Percentiles rank a stretch among this genome's conserved stretches.
These are phyloP conservation scores for Corvus cornix DNA, from an alignment of 2,113 vertebrate species.

Conservation along the genomic window DNA sequence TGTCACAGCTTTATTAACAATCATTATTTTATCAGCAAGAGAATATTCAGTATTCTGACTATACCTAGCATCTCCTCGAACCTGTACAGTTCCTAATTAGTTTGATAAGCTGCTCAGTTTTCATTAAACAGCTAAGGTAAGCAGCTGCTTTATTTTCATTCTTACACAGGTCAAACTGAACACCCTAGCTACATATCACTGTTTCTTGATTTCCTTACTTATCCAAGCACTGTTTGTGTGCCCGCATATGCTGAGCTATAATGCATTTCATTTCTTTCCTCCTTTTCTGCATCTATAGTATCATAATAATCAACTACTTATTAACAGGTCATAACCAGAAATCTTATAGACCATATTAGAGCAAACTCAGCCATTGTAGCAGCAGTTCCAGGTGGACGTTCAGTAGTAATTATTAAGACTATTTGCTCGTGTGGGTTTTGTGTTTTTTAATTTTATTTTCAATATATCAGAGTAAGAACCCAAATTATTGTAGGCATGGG, in stretches of 20 bases:
- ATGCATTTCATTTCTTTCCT: background rate
- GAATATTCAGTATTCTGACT: background rate
- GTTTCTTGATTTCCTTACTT: background rate
- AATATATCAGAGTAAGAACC: background rate
- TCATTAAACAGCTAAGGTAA: background rate
- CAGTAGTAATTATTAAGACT: background rate
- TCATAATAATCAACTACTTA: background rate
- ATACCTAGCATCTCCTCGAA: background rate
- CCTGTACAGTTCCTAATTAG: background rate
- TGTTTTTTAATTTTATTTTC: background rate
- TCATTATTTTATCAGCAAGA: background rate
- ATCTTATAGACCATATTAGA: background rate
- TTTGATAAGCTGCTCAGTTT: background rate
- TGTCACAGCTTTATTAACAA: background rate
- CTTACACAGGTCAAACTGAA: background rate
- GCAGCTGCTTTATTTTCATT: background rate
- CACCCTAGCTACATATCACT: background rate
- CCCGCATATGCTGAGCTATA: background rate
- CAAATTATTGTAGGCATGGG: background rate
- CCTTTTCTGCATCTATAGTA: background rate
- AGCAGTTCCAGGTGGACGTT: background rate
- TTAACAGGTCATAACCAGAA: background rate
- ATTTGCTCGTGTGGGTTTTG: background rate
- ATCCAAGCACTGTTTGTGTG: background rate
- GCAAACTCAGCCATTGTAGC: background rate